Evolutionary conservation across 2,888 invertebrate genomes (phyloP), one percentile per base, ranked within the genome.

Genomic region (Phengaris arion): DNA sequence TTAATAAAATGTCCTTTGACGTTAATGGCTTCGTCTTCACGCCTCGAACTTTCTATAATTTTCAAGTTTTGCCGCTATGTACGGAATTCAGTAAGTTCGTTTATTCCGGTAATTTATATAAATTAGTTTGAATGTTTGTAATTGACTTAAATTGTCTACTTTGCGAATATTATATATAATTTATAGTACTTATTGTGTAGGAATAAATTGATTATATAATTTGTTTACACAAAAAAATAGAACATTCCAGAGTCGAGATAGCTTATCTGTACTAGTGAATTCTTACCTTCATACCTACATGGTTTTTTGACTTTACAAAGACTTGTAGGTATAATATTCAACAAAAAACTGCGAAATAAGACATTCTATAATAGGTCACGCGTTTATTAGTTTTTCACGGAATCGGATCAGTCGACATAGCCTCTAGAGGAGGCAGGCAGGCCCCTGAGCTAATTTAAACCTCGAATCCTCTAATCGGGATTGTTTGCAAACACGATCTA

Each of bases 1-100:
- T 76, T 74, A 72, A 75, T 74, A 51, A 69, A 74, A 68, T 48
- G 72, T 54, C 35, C 8, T 22, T 52, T 54, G 72, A 72, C 72
- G 72, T 54, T 72, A 72, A 72, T 72, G 52, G 72, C 54, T 10
- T 54, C 52, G 72, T 54, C 70, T 70, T 70, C 12, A 70, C 72
- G 72, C 72, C 64, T 64, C 64, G 64, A 35, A 35, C 13, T 45
- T 64, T 6, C 64, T 4, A 59, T 15, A 57, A 22, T 22, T 59
- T n/a, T 10, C 22, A 59, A 59, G 10, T 59, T 59, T 64, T 12
- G 6, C 10, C 64, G 35, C 45, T 64, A 6, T 35, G 64, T 64
- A 64, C 35, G 35, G 45, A 64, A 45, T 64, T 6, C 35, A 7
- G 35, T 45, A 13, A 22, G 22, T 45, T 64, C 64, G 35, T 64